phyloP scores from a whole-genome alignment of 37 sponge, comb jelly and placozoan species.

The Trichoplax adhaerens region DNA sequence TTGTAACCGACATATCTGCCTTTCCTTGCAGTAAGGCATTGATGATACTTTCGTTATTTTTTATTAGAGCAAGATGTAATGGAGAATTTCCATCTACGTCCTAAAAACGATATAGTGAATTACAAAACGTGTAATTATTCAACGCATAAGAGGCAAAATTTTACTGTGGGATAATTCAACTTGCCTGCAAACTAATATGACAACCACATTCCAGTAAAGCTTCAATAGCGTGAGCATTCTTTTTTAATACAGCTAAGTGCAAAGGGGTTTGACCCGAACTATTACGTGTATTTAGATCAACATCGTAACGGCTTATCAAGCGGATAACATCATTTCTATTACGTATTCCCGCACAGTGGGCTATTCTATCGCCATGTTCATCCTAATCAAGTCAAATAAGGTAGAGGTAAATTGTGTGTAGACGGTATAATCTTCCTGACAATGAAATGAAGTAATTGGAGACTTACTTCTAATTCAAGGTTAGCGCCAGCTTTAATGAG shows the following conservation, averaged over 20 bases:
- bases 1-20: slow-evolving; percentile 48
- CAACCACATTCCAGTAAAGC: slow-evolving; percentile 35
- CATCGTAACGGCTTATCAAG: slow-evolving; percentile 40
- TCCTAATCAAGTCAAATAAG: slow-evolving; percentile 24
- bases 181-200: slow-evolving; percentile 58
- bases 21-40: slow-evolving; percentile 39
- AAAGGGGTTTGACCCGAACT: slow-evolving; percentile 55
- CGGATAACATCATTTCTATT: slow-evolving; percentile 58
- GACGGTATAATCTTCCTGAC: not conserved
- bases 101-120: slow-evolving; percentile 13
- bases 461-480: slow-evolving; percentile 57
- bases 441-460: slow-evolving; percentile 3
- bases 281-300: slow-evolving; percentile 68
- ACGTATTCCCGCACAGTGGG: slow-evolving; percentile 59
- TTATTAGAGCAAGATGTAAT: slow-evolving; percentile 78
- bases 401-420: not conserved
- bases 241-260: slow-evolving; percentile 73
- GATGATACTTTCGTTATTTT: slow-evolving; percentile 69
- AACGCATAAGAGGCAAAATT: not conserved
- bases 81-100: slow-evolving; percentile 88
- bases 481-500: slow-evolving; percentile 49
- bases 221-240: slow-evolving; percentile 47
- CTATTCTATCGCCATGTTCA: slow-evolving; percentile 52
- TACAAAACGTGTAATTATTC: too few species aligned
- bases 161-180: not conserved